These are phyloP conservation scores for Bucco capensis DNA, from an alignment of 2,113 vertebrate genomes.

Conservation along the genomic window DNA sequence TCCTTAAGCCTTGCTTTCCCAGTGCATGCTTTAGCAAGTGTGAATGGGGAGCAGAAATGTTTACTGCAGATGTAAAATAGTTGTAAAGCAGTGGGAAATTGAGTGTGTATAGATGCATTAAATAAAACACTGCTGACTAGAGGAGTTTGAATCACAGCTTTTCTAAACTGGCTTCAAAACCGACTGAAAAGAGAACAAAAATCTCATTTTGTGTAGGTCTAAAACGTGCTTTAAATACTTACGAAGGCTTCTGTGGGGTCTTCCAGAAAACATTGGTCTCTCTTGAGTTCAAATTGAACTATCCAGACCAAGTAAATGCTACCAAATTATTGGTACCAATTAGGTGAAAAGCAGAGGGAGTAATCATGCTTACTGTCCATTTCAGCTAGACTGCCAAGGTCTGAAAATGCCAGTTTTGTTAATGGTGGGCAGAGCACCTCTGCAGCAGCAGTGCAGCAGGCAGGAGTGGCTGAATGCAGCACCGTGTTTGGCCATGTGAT, in stretches of 20 bases:
- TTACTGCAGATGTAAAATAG: background rate
- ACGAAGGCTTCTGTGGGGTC: background rate
- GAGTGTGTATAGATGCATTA: background rate
- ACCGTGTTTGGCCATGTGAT: constrained; percentile 73
- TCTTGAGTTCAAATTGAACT: background rate
- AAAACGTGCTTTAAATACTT: constrained; percentile 1
- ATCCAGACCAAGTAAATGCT: background rate
- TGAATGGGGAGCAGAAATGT: background rate
- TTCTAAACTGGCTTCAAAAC: background rate
- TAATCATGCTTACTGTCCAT: background rate
- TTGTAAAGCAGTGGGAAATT: background rate
- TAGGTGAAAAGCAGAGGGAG: background rate
- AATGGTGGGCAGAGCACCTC: background rate
- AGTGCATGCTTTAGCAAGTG: background rate
- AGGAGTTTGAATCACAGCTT: background rate
- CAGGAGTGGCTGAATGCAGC: constrained; percentile 64
- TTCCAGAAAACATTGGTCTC: background rate
- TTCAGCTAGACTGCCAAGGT: background rate
- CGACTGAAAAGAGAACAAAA: background rate
- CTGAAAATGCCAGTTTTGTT: background rate
- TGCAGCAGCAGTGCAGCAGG: background rate
- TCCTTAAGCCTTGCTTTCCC: background rate
- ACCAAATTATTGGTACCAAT: background rate
- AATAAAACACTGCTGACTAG: background rate
- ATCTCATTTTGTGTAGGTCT: background rate